Evolutionary conservation across 2,888 invertebrate genomes (phyloP).

Genomic region (Metallyticus violacea): DNA sequence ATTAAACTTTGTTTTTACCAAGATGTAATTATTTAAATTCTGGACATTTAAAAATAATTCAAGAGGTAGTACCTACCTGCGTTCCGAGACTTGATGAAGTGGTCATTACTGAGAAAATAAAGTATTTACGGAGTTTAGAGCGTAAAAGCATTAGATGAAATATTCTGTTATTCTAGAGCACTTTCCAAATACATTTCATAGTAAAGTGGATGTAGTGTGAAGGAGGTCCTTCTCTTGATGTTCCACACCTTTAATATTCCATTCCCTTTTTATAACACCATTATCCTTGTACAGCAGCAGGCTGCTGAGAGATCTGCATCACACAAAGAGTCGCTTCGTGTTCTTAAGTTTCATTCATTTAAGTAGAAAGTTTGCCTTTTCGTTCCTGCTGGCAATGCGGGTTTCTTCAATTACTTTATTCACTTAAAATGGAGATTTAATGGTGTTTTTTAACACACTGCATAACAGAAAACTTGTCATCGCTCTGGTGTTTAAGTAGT

Average conservation of each 20-base stretch:
- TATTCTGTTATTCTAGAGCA: neutral
- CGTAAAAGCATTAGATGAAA: neutral
- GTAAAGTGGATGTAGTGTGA: neutral
- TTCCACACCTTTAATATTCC: neutral
- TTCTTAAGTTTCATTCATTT: neutral
- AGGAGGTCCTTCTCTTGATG: neutral
- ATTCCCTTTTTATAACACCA: neutral
- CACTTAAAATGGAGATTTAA: neutral
- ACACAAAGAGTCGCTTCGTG: neutral
- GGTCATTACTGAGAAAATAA: neutral
- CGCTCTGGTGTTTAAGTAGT: neutral
- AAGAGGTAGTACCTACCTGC: neutral
- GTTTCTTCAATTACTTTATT: neutral
- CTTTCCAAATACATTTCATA: neutral
- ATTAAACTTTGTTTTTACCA: too few relatives aligned
- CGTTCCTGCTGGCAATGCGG: neutral
- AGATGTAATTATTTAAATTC: too few relatives aligned
- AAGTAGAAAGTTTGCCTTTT: neutral
- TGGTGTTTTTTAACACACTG: neutral
- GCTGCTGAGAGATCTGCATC: too few relatives aligned
- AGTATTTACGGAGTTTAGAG: neutral
- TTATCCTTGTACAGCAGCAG: neutral
- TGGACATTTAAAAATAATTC: neutral
- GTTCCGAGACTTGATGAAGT: neutral
- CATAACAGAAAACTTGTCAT: neutral